Evolutionary conservation across 2,797 vertebrate genomes (phyloP), one percentile per base, ranked within the genome.

Genomic region (Pseudopleuronectes americanus): DNA sequence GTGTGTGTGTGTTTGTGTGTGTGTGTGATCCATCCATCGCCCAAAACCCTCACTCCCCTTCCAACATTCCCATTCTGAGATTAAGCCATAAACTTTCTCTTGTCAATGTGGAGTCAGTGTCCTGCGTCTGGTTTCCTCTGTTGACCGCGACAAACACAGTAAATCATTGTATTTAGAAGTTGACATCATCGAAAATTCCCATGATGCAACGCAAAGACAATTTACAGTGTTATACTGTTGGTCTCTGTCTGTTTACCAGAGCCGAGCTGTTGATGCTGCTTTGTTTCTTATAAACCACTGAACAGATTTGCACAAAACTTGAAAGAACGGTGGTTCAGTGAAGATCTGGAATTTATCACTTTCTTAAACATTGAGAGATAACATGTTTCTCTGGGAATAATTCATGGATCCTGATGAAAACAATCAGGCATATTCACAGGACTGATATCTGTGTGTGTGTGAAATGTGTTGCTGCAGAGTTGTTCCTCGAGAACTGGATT

Each of bases 181-280:
- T 57, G 55, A 57, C 55, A 38, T 36, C 55, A 57, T 36, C 17
- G 26, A 33, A 33, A 56, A 4, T 36, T 57, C n/a, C 55, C 55
- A 57, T 38, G 55, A 21, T 57, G 55, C 55, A 57, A 6, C 33
- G n/a, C 10, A n/a, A 21, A n/a, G 47, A 21, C 17, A 12, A 21
- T 33, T 55, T 28, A 55, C 53, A 55, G 24, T 16, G 22, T 16
- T 9, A 8, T 31, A 31, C 14, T 17, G 41, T 43, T 7, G 14
- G 41, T 16, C 41, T 6, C 41, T 5, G 53, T 55, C 17, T 55
- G 24, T 26, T 31, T 31, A 54, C 45, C 53, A 31, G 53, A 55
- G 26, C 16, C 16, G 14, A 19, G 52, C 21, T 28, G 14, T 16
- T 9, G 1, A 22, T 1, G 21, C 48, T 22, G 48, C 21, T 22